Base-by-base conservation (phyloP, 1,140 invertebrate species). In the Gryon sp. region DNA sequence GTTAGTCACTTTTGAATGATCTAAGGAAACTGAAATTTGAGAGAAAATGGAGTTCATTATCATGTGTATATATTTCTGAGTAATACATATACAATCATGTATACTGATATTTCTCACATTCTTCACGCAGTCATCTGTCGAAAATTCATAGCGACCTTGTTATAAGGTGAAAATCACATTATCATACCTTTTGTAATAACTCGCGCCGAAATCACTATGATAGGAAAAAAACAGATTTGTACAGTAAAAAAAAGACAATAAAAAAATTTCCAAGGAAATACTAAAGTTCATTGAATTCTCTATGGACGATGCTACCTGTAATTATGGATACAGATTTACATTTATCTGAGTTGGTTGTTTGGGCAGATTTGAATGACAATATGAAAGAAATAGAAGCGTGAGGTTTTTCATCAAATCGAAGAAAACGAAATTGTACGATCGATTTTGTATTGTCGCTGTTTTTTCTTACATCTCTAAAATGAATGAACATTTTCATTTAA, bases 1-100 rank as follows among this genome's bases (percentile, higher is more conserved):
- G 55, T 60, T 45, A 53, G 0, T 50, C 66, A 38, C 48, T 43
- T n/a, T 36, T 38, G 52, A 50, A 43, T 38, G 38, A 11, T 1
- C 28, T 0, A 34, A 36, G 18, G 12, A 55, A 46, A 45, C 43
- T 41, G 0, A 20, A 48, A 38, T 32, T 32, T 40, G 32, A n/a
- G 59, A 40, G 50, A 66, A 66, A 66, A 55, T 46, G 16, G 50
- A 28, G 8, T 52, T 57, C 63, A 69, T 69, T 59, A 69, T n/a
- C 28, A 68, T 68, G 41, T 50, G 38, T 46, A 15, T 55, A 28
- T 66, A n/a, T 55, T 28, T 9, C 8, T 50, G n/a, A 22, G 15
- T 19, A 5, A 41, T 16, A 16, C 12, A 12, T 15, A 22, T 11
- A 14, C 8, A 16, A n/a, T 2, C 19, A 19, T 34, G 24, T 40